Conservation (phyloP, 2,797 vertebrate species). For the Falco naumanni region DNA sequence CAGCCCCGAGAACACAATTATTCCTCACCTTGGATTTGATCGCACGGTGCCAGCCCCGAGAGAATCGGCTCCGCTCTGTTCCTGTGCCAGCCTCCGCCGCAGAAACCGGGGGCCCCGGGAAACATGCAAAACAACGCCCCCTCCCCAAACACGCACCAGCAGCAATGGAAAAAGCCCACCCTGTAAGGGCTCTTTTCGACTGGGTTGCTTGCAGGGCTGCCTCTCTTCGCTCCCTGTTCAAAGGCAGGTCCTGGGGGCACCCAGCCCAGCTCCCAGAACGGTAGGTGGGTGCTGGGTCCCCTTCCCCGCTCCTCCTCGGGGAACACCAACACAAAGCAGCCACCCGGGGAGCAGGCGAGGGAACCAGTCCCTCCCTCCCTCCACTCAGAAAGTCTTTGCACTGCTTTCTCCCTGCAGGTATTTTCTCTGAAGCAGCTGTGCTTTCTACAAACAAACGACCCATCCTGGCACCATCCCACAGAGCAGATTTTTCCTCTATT, state of each 20-base stretch:
- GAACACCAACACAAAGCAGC: background rate
- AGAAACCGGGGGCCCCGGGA: too few species aligned
- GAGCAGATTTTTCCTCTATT: background rate
- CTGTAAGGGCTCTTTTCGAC: background rate
- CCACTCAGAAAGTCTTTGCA: background rate
- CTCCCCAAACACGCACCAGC: background rate
- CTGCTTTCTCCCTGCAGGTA: background rate
- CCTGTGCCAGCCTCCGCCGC: background rate
- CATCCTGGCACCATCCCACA: background rate
- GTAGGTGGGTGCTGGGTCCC: background rate
- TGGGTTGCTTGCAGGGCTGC: background rate
- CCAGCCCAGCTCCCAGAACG: background rate
- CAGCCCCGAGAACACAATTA: background rate
- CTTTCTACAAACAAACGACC: background rate
- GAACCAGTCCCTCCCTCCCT: background rate
- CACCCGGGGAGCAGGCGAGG: background rate
- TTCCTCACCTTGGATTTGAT: background rate
- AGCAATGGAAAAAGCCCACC: background rate
- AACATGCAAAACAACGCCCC: background rate
- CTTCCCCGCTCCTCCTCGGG: background rate
- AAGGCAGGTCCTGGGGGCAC: background rate
- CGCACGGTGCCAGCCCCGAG: fast-evolving
- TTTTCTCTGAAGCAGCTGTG: background rate
- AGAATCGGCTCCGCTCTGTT: background rate
- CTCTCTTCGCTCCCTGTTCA: background rate